phyloP scores from a whole-genome alignment of 2,797 vertebrate genomes.

The Acanthurus tractus region DNA sequence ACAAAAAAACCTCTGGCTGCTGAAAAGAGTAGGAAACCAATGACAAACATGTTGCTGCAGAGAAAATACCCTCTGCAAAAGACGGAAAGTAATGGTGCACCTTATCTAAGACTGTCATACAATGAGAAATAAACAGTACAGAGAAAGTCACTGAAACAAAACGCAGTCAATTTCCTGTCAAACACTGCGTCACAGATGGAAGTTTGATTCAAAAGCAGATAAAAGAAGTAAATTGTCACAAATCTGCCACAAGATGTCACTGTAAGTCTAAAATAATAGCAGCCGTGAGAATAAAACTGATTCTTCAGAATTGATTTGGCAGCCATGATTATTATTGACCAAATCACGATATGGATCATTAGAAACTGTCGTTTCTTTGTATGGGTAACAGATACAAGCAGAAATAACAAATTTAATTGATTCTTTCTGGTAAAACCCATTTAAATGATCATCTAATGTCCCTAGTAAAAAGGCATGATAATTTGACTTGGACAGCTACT shows the following conservation, averaged over 20 bases:
- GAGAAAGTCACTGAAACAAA: conserved; percentile 40
- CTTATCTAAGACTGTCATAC: conserved; percentile 26
- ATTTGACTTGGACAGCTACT: not conserved
- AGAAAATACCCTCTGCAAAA: conserved; percentile 14
- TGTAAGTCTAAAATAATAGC: conserved; percentile 37
- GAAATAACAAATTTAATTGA: not conserved
- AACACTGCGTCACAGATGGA: conserved; percentile 11
- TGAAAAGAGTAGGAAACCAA: not conserved
- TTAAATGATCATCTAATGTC: not conserved
- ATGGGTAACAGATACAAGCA: not conserved
- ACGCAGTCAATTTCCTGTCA: conserved; percentile 42
- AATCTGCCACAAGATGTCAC: conserved; percentile 73
- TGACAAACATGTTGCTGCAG: not conserved
- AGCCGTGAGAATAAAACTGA: not conserved
- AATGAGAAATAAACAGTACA: conserved; percentile 23
- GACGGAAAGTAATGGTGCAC: not conserved
- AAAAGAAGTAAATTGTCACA: conserved; percentile 18
- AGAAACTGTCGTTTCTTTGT: not conserved
- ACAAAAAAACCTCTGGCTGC: not conserved
- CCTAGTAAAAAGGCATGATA: not conserved
- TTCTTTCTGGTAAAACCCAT: not conserved
- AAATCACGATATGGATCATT: not conserved
- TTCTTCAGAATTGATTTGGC: not conserved
- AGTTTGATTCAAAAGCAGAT: conserved; percentile 20
- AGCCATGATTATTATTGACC: not conserved